Conservation (phyloP, 2,797 vertebrate genomes). For the Cyclopterus lumpus region DNA sequence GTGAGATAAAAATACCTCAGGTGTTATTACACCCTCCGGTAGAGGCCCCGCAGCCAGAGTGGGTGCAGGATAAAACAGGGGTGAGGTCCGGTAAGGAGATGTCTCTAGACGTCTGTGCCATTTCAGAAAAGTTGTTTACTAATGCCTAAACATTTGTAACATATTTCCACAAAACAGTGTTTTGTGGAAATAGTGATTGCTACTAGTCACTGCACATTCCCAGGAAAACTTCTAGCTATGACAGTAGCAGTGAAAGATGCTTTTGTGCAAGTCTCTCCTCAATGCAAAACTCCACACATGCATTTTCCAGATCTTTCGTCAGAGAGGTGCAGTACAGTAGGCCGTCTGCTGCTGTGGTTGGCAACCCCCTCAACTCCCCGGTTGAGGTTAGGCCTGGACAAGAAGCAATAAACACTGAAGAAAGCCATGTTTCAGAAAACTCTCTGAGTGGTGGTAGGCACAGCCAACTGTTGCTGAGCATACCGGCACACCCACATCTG, state of each 20-base stretch:
- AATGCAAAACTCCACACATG: constrained; percentile 38
- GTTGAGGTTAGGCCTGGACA: constrained; percentile 69
- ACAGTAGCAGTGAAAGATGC: constrained; percentile 55
- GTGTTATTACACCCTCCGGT: constrained; percentile 79
- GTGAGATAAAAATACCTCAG: constrained; percentile 82
- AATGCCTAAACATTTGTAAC: background rate
- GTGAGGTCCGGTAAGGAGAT: constrained; percentile 14
- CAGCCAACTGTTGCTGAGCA: constrained; percentile 61
- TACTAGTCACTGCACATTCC: background rate
- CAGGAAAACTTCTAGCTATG: background rate
- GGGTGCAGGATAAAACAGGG: constrained; percentile 21
- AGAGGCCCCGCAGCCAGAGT: constrained; percentile 55
- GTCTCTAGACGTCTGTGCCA: background rate
- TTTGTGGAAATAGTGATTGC: constrained; percentile 1
- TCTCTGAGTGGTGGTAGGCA: constrained; percentile 55
- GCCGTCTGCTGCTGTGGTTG: constrained; percentile 49
- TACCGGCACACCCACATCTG: constrained; percentile 45
- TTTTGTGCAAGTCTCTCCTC: constrained; percentile 61
- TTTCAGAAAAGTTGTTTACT: constrained; percentile 7
- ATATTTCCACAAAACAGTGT: background rate
- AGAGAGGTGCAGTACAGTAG: constrained; percentile 60
- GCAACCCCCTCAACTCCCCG: constrained; percentile 51
- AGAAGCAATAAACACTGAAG: constrained; percentile 79
- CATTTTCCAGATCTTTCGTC: constrained; percentile 51
- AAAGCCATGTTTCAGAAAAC: constrained; percentile 72